Evolutionary conservation across 2,113 vertebrate species (phyloP).

Genomic region (Gobio gobio): DNA sequence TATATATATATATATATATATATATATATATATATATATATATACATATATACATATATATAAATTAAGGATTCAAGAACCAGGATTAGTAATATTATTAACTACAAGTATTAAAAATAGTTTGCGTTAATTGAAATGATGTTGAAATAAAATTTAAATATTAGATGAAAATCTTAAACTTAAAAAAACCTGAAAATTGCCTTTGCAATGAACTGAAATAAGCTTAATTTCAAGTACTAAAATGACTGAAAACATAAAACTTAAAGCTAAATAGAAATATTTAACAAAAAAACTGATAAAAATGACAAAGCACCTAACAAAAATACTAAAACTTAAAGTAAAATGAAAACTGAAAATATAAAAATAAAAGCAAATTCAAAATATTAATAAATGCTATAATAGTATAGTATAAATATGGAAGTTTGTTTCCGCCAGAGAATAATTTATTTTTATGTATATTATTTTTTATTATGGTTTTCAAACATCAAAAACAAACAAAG

Average conservation of each 20-base stretch:
- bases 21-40: too few species aligned
- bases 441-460: too few species aligned
- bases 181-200: background rate
- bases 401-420: too few species aligned
- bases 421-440: too few species aligned
- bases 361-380: background rate
- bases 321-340: background rate
- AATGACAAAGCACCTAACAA: background rate
- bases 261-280: background rate
- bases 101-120: background rate
- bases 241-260: background rate
- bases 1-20: too few species aligned
- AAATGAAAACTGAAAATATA: background rate
- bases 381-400: background rate
- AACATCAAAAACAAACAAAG: too few species aligned
- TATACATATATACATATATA: too few species aligned
- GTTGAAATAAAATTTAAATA: background rate
- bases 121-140: background rate
- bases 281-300: background rate
- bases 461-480: too few species aligned
- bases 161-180: background rate
- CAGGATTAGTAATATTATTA: background rate
- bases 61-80: background rate
- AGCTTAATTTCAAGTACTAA: background rate
- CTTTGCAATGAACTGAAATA: background rate